A percentile compares a stretch with the other conserved stretches of the same genome.
phyloP scores from a whole-genome alignment of 2,888 invertebrate species.

The Teinopalpus imperialis region DNA sequence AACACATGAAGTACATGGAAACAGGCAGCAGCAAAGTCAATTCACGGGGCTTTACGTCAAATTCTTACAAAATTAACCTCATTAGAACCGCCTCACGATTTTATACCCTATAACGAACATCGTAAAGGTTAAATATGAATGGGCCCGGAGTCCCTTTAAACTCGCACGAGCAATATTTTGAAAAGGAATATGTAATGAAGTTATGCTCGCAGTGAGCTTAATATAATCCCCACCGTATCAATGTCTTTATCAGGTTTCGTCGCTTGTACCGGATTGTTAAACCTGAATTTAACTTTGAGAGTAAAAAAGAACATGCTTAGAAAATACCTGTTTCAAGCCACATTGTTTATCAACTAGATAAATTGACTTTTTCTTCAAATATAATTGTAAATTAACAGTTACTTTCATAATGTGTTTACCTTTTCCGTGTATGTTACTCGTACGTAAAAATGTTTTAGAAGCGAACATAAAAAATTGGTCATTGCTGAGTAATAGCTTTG shows the following conservation, averaged over 20 bases:
- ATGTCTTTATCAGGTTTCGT: constrained; percentile 22
- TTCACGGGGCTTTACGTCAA: constrained; percentile 12
- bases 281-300: not conserved
- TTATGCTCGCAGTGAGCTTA: constrained; percentile 18
- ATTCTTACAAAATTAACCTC: constrained; percentile 10
- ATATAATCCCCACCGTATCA: constrained; percentile 17
- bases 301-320: not conserved
- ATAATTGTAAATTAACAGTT: too few species aligned
- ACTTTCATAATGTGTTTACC: too few species aligned
- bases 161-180: constrained; percentile 11
- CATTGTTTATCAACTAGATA: too few species aligned
- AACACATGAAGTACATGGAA: not conserved
- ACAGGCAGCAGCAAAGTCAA: constrained; percentile 2
- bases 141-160: constrained; percentile 2
- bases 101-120: not conserved
- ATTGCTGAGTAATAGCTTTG: too few species aligned
- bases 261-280: constrained; percentile 2
- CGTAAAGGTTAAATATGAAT: not conserved
- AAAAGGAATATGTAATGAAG: constrained; percentile 22
- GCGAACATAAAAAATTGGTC: too few species aligned
- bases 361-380: too few species aligned
- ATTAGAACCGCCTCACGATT: not conserved
- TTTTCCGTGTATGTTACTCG: too few species aligned
- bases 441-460: too few species aligned
- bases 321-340: too few species aligned